phyloP scores from a whole-genome alignment of 2,113 vertebrate genomes.

The Glaucidium brasilianum region DNA sequence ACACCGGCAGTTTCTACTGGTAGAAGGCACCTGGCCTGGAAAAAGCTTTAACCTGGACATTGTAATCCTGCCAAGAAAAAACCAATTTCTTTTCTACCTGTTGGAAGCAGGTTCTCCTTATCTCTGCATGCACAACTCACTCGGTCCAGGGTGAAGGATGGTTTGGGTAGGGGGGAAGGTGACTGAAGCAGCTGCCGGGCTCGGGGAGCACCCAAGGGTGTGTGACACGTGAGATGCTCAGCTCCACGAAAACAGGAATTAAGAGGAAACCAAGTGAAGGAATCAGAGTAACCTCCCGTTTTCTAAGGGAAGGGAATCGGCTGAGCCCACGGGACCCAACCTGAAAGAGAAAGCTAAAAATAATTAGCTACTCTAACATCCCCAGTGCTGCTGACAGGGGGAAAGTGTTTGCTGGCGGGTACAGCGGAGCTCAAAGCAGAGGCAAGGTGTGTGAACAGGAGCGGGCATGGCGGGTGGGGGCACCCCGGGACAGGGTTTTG shows the following conservation, averaged over 20 bases:
- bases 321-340: not conserved
- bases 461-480: not conserved
- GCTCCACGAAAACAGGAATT: fast-evolving
- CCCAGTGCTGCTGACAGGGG: fast-evolving
- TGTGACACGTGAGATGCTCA: not conserved
- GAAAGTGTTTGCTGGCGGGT: not conserved
- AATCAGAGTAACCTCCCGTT: fast-evolving
- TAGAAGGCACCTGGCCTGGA: not conserved
- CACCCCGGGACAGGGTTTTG: not conserved
- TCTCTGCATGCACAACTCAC: fast-evolving
- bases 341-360: not conserved
- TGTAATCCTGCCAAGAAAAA: not conserved
- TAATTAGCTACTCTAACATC: not conserved
- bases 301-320: not conserved
- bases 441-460: not conserved
- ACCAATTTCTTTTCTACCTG: not conserved
- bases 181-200: not conserved
- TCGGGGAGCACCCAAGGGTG: not conserved
- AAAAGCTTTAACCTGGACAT: not conserved
- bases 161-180: not conserved
- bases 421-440: not conserved
- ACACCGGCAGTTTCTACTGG: not conserved
- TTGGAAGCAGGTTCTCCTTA: not conserved
- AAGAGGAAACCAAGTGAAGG: not conserved
- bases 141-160: not conserved